Base-by-base conservation (phyloP, 2,113 vertebrate genomes). In the Psittacula cyanocephala region DNA sequence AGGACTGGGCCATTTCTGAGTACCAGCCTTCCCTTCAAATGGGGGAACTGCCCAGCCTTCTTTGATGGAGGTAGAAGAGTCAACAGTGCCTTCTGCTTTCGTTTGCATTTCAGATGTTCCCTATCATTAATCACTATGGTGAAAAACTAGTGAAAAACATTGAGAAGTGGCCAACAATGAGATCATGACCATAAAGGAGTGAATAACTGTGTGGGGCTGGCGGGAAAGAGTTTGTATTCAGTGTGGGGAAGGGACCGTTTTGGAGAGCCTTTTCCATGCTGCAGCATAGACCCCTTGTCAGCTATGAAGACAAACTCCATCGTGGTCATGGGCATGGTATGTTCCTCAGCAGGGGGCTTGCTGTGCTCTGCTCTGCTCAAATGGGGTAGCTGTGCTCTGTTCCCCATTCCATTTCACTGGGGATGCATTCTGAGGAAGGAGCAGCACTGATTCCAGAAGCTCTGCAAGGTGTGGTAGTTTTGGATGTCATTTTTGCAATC, bases 31-130 rank as follows among this genome's bases (percentile, higher is more conserved):
- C 19, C 57, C 33, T 49, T 72, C 44, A 35, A 22, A 18, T 2
- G 22, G 10, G 8, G 33, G 60, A 63, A 29, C 12, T 23, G 14
- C 22, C 46, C 53, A 44, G 37, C 50, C 60, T 80, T 72, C 39
- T 47, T 62, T 79, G 27, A 15, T 29, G 55, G 18, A 75, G 25
- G 9, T 14, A 41, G n/a, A 68, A 50, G 60, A 20, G 49, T 85
- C 75, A 49, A 29, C 25, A 59, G 17, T 39, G 27, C 57, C 63
- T 93, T 83, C 23, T 82, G 7, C 37, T 95, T 33, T 63, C 81
- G 19, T 93, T 91, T 97, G 86, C 28, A 33, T 89, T 94, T 91
- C 95, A 99, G 98, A 99, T 98, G 98, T 97, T 99, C 50, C 96
- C 74, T 24, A 97, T 99, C 44, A 96, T 99, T 93, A 95, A 91